These are phyloP conservation scores for Lacerta viridis DNA, from an alignment of 2,797 vertebrate species.

Conservation along the genomic window DNA sequence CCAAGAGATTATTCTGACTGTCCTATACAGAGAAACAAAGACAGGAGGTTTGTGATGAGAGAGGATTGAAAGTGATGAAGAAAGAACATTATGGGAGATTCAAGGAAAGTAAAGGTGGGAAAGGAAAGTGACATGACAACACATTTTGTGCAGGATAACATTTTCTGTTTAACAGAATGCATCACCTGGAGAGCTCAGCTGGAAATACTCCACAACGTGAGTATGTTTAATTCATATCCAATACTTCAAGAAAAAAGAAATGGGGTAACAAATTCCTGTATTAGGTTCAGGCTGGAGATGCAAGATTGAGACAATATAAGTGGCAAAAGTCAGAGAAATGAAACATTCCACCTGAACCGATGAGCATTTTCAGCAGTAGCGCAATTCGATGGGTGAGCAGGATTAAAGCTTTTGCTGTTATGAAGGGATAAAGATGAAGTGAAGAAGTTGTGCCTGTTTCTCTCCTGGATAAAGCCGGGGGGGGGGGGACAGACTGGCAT, in stretches of 20 bases:
- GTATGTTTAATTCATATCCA: conserved; percentile 33
- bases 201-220: not conserved
- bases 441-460: not conserved
- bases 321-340: not conserved
- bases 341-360: not conserved
- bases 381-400: not conserved
- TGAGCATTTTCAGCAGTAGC: not conserved
- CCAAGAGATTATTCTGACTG: not conserved
- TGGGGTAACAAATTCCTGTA: not conserved
- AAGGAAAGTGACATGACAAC: not conserved
- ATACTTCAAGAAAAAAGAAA: conserved; percentile 13
- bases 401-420: conserved; percentile 2
- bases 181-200: conserved; percentile 31
- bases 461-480: not conserved
- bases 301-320: not conserved
- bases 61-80: not conserved
- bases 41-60: not conserved
- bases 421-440: not conserved
- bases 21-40: not conserved
- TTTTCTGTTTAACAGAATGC: conserved; percentile 18
- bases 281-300: conserved; percentile 13
- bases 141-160: not conserved
- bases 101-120: not conserved
- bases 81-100: conserved; percentile 1
- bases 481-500: not conserved